Conservation (phyloP, 2,888 invertebrate species). For the Cacoxenus indagator region DNA sequence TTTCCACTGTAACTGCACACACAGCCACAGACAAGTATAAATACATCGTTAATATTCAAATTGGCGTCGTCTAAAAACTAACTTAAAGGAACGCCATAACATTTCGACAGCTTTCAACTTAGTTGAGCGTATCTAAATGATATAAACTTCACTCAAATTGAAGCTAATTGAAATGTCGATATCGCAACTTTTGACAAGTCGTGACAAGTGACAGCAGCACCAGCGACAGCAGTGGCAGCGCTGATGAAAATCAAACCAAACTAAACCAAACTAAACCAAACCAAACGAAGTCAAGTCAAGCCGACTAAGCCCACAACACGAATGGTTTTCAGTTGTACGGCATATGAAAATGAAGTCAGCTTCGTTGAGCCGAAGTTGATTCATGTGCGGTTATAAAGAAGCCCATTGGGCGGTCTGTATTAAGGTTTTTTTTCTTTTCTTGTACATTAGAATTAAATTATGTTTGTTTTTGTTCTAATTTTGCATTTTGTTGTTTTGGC, state of each 20-base stretch:
- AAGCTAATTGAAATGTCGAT: slow-evolving; percentile 63
- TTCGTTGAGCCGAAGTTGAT: too few relatives aligned
- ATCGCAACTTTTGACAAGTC: slow-evolving; percentile 56
- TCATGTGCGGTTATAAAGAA: neutral
- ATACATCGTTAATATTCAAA: neutral
- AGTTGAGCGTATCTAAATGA: slow-evolving; percentile 6
- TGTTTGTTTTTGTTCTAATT: neutral
- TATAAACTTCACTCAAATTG: slow-evolving; percentile 35
- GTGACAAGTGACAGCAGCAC: slow-evolving; percentile 42
- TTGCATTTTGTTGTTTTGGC: neutral
- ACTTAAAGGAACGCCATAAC: slow-evolving; percentile 8
- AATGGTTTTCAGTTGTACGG: too few relatives aligned
- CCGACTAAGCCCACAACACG: too few relatives aligned
- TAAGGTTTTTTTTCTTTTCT: neutral
- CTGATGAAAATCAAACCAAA: neutral
- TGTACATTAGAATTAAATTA: neutral
- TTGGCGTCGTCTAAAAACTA: neutral
- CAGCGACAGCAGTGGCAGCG: neutral
- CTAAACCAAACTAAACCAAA: neutral
- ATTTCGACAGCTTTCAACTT: slow-evolving; percentile 14
- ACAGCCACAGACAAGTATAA: too few relatives aligned
- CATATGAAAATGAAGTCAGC: too few relatives aligned
- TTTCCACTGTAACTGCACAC: too few relatives aligned
- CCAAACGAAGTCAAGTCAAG: neutral
- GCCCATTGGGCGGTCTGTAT: neutral